Base-by-base conservation (phyloP, 1,140 invertebrate species). In the Diabrotica virgifera region DNA sequence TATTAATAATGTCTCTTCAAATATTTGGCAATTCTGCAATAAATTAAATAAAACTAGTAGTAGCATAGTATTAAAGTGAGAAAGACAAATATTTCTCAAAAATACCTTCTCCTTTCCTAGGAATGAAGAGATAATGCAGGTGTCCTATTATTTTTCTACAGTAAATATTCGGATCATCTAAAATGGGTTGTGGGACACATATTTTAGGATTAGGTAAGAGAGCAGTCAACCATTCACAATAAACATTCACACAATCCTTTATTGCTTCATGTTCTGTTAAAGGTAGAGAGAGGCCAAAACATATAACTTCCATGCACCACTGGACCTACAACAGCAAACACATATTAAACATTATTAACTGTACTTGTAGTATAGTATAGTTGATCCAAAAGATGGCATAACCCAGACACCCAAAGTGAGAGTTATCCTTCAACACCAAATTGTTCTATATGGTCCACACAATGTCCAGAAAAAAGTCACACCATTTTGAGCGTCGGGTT, bases 211-310 rank as follows among this genome's bases (percentile, higher is more conserved):
- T 80, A 1, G 93, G 89, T 71, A 96, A 86, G 57, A 97, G 81
- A 0, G 94, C 91, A 0, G 91, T 90, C 36, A 99, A 80, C 96
- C 96, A 99, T 75, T 98, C 95, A 80, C 95, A 98, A 77, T 98
- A 98, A 24, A 98, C 90, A 80, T 93, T 94, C 7, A 98, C 95
- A 81, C 96, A 98, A 79, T 98, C 96, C 68, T 95, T 89, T 51
- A 98, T 91, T 0, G 93, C 93, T 70, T 98, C 95, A 79, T 96
- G 93, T 78, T 98, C 95, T 40, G 86, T 83, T 9, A 98, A 77
- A 0, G 95, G 94, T 38, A 99, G 80, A 38, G 92, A 94, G 0
- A 99, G 82, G 0, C 96, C 96, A 82, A 90, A 96, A 74, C 95
- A 94, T 14, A 98, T 89, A 6, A 97, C 94, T 85, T 95, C 92